These are phyloP conservation scores for Pterophyllum scalare DNA, from an alignment of 2,113 vertebrate species.

Conservation along the genomic window DNA sequence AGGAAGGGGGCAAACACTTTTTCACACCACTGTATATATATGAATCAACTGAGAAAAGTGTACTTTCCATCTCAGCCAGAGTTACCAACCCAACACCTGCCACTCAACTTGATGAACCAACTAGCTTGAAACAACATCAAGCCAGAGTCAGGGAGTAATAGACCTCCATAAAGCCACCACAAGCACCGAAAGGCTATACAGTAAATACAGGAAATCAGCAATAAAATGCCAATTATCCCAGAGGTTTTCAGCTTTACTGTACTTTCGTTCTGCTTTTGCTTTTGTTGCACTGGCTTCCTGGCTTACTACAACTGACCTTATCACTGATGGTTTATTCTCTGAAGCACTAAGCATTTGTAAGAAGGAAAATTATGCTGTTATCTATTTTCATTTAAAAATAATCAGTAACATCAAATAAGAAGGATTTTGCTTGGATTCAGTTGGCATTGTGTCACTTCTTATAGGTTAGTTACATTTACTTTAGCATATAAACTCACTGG, in stretches of 20 bases:
- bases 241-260: constrained; percentile 39
- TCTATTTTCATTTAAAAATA: neutral
- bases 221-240: constrained; percentile 53
- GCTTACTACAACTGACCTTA: constrained; percentile 12
- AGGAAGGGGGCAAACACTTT: no score
- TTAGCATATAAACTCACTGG: neutral
- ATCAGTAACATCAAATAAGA: neutral
- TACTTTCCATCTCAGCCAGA: neutral
- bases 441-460: neutral
- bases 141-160: constrained; percentile 4
- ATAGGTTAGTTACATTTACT: neutral
- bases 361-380: neutral
- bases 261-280: constrained; percentile 24
- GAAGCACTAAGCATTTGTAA: neutral
- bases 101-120: constrained; percentile 46
- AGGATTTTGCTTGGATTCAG: neutral
- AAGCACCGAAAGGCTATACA: constrained; percentile 19
- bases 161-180: neutral
- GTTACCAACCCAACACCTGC: constrained; percentile 23
- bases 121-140: constrained; percentile 35
- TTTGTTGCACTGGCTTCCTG: constrained; percentile 1
- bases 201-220: constrained; percentile 42
- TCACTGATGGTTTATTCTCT: constrained; percentile 20
- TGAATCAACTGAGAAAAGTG: neutral
- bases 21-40: no score